Evolutionary conservation across 2,797 vertebrate species (phyloP).

Genomic region (Anomalospiza imberbis): DNA sequence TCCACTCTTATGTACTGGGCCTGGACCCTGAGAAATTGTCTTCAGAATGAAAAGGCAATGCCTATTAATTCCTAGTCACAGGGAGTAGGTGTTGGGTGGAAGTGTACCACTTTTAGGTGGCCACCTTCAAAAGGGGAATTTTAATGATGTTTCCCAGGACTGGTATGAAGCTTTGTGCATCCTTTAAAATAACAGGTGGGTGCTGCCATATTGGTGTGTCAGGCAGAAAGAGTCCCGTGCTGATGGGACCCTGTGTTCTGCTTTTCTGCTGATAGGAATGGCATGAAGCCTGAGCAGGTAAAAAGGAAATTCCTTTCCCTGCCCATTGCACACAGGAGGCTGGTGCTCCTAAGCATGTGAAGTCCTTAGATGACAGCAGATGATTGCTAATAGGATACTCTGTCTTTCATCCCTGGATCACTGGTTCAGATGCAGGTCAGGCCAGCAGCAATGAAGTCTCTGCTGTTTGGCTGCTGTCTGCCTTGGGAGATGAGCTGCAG

Average conservation of each 20-base stretch:
- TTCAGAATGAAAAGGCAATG: neutral
- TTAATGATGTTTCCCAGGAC: neutral
- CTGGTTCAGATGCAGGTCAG: neutral
- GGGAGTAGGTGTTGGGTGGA: neutral
- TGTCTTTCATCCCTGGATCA: neutral
- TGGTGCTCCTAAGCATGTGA: neutral
- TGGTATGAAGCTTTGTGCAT: neutral
- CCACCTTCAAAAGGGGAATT: neutral
- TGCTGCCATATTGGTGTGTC: accelerated
- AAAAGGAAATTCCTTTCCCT: neutral
- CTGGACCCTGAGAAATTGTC: neutral
- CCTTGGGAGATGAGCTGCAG: neutral
- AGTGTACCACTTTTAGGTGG: neutral
- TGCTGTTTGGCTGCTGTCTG: neutral
- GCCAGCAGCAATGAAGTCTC: neutral
- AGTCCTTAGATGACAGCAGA: neutral
- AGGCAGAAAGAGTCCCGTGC: neutral
- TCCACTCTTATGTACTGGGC: neutral
- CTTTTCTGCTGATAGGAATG: neutral
- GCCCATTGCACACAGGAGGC: neutral
- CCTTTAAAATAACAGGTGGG: neutral
- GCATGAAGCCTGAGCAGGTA: neutral
- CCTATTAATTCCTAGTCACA: neutral
- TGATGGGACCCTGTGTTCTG: neutral
- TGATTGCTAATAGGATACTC: slow-evolving; percentile 1